These are phyloP conservation scores for Acrobeloides nanus DNA, from an alignment of 2,888 invertebrate genomes.

Conservation along the genomic window DNA sequence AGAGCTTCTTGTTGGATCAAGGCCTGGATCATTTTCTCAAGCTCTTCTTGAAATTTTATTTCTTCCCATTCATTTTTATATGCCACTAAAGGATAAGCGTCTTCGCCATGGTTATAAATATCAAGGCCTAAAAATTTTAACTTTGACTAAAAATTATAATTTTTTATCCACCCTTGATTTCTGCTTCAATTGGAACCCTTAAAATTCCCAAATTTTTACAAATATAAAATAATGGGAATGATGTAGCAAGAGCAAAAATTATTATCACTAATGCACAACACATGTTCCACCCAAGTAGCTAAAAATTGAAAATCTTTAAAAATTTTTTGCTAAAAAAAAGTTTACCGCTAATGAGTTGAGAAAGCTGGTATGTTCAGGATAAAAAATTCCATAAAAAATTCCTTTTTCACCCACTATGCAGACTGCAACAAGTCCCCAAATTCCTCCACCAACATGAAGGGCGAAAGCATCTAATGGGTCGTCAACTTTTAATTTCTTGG, in stretches of 20 bases:
- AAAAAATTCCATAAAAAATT: too few species aligned
- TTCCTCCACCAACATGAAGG: conserved; percentile 60
- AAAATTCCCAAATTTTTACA: conserved; percentile 53
- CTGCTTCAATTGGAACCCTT: conserved; percentile 53
- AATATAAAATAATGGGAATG: conserved; percentile 55
- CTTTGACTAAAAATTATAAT: too few species aligned
- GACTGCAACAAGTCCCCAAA: conserved; percentile 57
- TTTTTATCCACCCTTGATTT: conserved; percentile 54
- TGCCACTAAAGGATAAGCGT: too few species aligned
- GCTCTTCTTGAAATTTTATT: too few species aligned
- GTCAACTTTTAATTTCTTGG: conserved; percentile 54
- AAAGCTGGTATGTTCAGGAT: background rate
- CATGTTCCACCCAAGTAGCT: conserved; percentile 55
- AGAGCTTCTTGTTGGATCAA: too few species aligned
- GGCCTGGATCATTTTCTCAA: too few species aligned
- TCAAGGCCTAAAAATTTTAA: too few species aligned
- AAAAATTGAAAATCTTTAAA: conserved; percentile 11
- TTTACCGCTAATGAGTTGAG: conserved; percentile 3
- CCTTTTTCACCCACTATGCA: conserved; percentile 22
- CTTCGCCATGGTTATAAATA: too few species aligned
- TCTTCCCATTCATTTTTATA: too few species aligned
- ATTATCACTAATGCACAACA: conserved; percentile 56
- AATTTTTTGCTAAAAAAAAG: too few species aligned
- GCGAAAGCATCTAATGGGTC: conserved; percentile 60
- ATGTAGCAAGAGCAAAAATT: conserved; percentile 55